Evolutionary conservation across 2,113 vertebrate genomes (phyloP).

Genomic region (Rallus limicola): DNA sequence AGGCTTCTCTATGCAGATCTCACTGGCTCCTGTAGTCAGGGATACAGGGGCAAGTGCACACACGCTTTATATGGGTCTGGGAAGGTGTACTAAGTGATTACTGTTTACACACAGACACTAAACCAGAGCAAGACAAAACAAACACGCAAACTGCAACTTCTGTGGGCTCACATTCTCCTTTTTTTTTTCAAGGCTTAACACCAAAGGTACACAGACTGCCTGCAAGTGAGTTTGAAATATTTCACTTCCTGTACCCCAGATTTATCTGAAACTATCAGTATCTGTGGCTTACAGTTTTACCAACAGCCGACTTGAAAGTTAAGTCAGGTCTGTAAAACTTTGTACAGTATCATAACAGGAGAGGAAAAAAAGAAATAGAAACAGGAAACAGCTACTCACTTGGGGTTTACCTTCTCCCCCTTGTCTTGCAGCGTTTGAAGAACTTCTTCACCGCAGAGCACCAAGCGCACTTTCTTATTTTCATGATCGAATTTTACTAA

Average conservation of each 20-base stretch:
- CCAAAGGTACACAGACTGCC: not conserved
- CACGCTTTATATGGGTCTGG: accelerated
- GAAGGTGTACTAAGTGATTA: not conserved
- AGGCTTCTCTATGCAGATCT: not conserved
- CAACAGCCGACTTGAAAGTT: not conserved
- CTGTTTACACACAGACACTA: not conserved
- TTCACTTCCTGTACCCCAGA: not conserved
- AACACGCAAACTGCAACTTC: not conserved
- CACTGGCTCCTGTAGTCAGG: not conserved
- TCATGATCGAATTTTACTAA: constrained; percentile 90
- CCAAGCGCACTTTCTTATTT: constrained; percentile 86
- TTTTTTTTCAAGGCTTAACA: not conserved
- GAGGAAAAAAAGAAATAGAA: not conserved
- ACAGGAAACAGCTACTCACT: constrained; percentile 81
- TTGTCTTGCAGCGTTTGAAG: constrained; percentile 91
- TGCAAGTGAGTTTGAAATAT: not conserved
- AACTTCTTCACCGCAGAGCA: constrained; percentile 84
- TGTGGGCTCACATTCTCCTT: not conserved
- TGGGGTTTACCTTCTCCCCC: constrained; percentile 93
- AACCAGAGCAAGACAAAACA: not conserved
- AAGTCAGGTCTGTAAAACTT: not conserved
- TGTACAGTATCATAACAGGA: not conserved
- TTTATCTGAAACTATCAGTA: not conserved
- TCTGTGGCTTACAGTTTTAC: not conserved
- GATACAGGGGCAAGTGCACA: not conserved